Base-by-base conservation (phyloP, 2,113 vertebrate species). In the Pteruthius melanotis region DNA sequence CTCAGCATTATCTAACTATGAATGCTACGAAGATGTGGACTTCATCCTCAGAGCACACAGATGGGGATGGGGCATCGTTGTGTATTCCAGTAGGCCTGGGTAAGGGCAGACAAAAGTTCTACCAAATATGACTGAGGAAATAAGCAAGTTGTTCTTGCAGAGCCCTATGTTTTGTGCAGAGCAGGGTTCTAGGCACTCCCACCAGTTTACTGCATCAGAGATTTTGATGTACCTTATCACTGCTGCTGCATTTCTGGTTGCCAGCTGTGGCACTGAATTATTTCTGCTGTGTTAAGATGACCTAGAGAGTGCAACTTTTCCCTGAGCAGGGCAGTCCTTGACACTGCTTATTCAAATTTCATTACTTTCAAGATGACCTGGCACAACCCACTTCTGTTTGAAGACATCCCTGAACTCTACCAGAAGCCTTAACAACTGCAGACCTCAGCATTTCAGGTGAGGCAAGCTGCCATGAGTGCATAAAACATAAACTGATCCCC, bases 181-280 rank as follows among this genome's bases (percentile, higher is more conserved):
- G 13, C 35, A 52, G 33, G 17, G 45, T 1, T 28, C 28, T 6
- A 42, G 28, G 19, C 26, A 47, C 14, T 47, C 52, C 22, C 47
- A 60, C 9, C 21, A 52, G 18, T 24, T 60, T 13, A 7, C 39
- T 39, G 19, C 13, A 31, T 50, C 47, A 64, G 66, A 78, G 44
- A 39, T 82, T 64, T 42, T 71, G 35, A 33, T 27, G 27, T 26
- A 7, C 40, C 19, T 54, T 21, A 40, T 9, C 28, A 37, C 18
- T 69, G 23, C 37, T 85, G 49, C 18, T 82, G 30, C 27, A 49
- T 61, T 79, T 72, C 84, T 82, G 31, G 11, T 5, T 61, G 49
- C 22, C 52, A 54, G 0, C 1, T 22, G 26, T 50, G 37, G 10
- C 37, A 60, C 0, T 69, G 79, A 63, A 42, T 83, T 53, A n/a